Evolutionary conservation across 2,888 invertebrate species (phyloP).

Genomic region (Auanema sp.): DNA sequence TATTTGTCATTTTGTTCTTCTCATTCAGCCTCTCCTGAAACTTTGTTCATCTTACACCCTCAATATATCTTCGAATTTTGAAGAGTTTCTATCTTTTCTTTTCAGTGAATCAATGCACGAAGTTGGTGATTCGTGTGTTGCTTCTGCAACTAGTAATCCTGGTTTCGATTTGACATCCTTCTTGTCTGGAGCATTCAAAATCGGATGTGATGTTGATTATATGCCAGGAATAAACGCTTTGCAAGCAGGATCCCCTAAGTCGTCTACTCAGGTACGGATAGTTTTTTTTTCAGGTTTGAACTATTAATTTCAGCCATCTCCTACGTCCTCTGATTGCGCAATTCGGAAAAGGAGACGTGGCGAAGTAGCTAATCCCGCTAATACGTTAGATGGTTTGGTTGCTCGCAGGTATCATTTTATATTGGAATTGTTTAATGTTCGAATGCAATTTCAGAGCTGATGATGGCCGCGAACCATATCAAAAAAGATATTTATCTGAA

Average conservation of each 20-base stretch:
- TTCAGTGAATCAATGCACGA: too few relatives aligned
- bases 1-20: too few relatives aligned
- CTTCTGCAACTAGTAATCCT: too few relatives aligned
- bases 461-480: constrained; percentile 43
- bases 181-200: background rate
- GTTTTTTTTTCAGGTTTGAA: background rate
- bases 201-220: background rate
- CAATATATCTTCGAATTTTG: too few relatives aligned
- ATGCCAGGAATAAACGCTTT: background rate
- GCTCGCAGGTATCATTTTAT: constrained; percentile 28
- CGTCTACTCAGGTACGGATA: background rate
- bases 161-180: background rate
- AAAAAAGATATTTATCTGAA: constrained; percentile 59
- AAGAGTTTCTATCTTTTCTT: too few relatives aligned
- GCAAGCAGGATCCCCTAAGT: background rate
- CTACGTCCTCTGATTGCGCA: constrained; percentile 1
- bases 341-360: constrained; percentile 31
- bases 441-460: constrained; percentile 37
- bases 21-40: too few relatives aligned
- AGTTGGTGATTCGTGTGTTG: too few relatives aligned
- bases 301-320: constrained; percentile 1
- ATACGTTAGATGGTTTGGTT: constrained; percentile 62
- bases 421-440: background rate
- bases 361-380: constrained; percentile 56
- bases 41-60: too few relatives aligned